phyloP scores from a whole-genome alignment of 2,888 invertebrate genomes.

The Smittia aterrima region DNA sequence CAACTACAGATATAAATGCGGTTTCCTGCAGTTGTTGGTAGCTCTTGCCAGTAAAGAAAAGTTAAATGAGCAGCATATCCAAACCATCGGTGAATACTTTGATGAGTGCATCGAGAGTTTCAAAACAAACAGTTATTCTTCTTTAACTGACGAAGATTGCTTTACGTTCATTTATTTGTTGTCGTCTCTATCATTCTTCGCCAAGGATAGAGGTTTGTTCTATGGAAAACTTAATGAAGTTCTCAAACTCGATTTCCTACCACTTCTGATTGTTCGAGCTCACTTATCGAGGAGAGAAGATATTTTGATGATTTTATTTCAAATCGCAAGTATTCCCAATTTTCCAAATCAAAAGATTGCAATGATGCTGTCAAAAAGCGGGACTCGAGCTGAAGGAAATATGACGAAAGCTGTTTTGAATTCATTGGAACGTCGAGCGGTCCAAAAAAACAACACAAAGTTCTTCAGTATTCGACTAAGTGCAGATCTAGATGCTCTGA shows the following conservation, averaged over 20 bases:
- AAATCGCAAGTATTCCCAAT: neutral
- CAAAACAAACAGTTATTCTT: too few species aligned
- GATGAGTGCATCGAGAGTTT: neutral
- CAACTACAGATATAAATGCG: neutral
- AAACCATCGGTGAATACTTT: neutral
- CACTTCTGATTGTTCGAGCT: neutral
- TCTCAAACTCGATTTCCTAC: neutral
- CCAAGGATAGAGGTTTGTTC: neutral
- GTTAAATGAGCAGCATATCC: neutral
- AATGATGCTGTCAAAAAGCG: neutral
- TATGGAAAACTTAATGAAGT: neutral
- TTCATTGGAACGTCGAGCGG: neutral
- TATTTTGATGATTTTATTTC: neutral
- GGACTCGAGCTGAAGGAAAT: neutral
- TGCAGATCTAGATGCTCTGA: neutral
- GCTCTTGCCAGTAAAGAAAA: neutral
- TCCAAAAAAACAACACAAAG: neutral
- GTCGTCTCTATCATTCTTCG: neutral
- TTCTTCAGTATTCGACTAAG: neutral
- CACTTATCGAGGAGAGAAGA: neutral
- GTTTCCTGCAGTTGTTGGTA: neutral
- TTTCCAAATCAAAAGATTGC: slow-evolving; percentile 11
- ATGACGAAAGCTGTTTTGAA: neutral
- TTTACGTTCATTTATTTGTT: neutral
- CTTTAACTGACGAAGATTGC: neutral